phyloP scores from a whole-genome alignment of 2,888 invertebrate genomes.

The Calliphora vomitoria region DNA sequence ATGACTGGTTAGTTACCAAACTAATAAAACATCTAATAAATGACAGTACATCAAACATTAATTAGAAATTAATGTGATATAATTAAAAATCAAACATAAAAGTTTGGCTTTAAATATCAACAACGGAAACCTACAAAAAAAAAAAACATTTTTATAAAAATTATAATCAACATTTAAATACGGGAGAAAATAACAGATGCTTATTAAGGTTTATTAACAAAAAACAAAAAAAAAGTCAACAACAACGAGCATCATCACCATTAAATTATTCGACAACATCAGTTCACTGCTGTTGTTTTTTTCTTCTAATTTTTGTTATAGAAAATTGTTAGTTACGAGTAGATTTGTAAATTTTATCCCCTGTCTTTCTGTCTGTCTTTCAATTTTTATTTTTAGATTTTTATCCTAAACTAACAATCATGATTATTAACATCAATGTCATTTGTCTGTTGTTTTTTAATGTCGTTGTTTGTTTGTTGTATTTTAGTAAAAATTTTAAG shows the following conservation, averaged over 20 bases:
- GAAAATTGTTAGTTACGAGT: constrained; percentile 18
- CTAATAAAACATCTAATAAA: constrained; percentile 64
- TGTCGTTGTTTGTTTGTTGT: constrained; percentile 52
- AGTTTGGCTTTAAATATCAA: constrained; percentile 51
- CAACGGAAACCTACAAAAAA: constrained; percentile 10
- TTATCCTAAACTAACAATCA: constrained; percentile 73
- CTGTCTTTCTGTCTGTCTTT: neutral
- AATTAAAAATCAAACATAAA: constrained; percentile 71
- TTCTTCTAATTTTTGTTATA: neutral
- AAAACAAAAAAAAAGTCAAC: constrained; percentile 16
- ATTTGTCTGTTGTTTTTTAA: constrained; percentile 56
- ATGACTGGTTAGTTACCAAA: constrained; percentile 41
- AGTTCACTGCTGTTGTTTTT: constrained; percentile 13
- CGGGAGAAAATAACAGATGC: constrained; percentile 42
- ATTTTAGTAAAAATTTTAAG: constrained; percentile 44
- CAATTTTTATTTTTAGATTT: constrained; percentile 57
- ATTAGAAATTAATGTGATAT: constrained; percentile 75
- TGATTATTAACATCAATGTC: constrained; percentile 69
- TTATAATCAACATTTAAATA: constrained; percentile 43
- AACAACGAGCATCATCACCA: neutral
- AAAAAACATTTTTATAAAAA: neutral
- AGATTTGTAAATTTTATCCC: constrained; percentile 9
- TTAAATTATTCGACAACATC: constrained; percentile 21
- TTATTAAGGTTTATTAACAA: constrained; percentile 30
- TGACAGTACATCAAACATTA: constrained; percentile 74